These are phyloP conservation scores for Zaprionus gabonicus DNA, from an alignment of 1,140 invertebrate genomes.

Conservation along the genomic window DNA sequence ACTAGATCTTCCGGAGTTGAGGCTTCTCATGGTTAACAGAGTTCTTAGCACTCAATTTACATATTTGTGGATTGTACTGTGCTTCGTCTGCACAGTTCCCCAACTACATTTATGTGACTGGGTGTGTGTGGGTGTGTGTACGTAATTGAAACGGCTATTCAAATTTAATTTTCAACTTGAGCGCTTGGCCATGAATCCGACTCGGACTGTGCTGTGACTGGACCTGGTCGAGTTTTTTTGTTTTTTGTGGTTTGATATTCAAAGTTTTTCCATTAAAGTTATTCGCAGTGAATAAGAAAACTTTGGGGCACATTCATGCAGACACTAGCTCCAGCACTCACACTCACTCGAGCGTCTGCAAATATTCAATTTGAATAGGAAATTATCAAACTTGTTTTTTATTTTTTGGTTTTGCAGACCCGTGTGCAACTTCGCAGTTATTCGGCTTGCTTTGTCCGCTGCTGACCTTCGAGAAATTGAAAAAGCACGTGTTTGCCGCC, in stretches of 20 bases:
- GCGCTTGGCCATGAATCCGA: conserved; percentile 36
- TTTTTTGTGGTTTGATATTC: conserved; percentile 80
- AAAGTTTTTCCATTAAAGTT: conserved; percentile 83
- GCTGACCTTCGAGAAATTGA: conserved; percentile 67
- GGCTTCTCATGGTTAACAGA: background rate
- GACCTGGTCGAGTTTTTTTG: conserved; percentile 39
- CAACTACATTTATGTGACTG: conserved; percentile 11
- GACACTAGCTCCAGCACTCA: conserved; percentile 15
- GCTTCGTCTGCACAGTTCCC: background rate
- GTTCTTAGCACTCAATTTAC: background rate
- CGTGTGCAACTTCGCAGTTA: conserved; percentile 32
- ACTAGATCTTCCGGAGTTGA: too few species aligned
- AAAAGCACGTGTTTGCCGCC: conserved; percentile 31
- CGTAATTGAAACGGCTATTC: conserved; percentile 53
- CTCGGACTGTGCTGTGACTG: conserved; percentile 13
- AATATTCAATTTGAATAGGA: conserved; percentile 81
- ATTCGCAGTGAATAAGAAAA: conserved; percentile 79
- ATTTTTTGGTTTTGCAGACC: conserved; percentile 8
- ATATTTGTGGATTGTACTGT: background rate
- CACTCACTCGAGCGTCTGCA: conserved; percentile 50
- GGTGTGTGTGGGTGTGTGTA: conserved; percentile 32
- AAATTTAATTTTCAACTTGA: conserved; percentile 81
- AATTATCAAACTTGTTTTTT: conserved; percentile 77
- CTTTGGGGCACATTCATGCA: conserved; percentile 48
- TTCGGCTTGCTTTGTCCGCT: conserved; percentile 37